phyloP scores from a whole-genome alignment of 1,140 invertebrate genomes.

The Aplysia californica region DNA sequence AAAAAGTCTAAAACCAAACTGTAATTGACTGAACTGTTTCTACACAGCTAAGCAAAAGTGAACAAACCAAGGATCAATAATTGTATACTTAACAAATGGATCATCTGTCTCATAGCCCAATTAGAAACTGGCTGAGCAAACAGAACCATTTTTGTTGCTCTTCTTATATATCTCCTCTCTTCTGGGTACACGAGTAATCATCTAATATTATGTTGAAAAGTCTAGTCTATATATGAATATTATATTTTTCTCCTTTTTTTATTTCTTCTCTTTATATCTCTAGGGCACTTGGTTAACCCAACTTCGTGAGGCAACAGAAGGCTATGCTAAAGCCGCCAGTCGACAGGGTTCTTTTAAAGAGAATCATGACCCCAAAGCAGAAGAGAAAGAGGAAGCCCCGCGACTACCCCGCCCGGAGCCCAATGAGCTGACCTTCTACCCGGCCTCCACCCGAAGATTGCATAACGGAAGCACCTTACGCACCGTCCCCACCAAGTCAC shows the following conservation, averaged over 20 bases:
- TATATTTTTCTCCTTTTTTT: not conserved
- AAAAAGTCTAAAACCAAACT: no score
- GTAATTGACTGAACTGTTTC: no score
- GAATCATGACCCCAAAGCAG: conserved; percentile 29
- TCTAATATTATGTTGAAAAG: not conserved
- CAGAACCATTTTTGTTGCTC: no score
- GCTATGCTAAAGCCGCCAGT: conserved; percentile 65
- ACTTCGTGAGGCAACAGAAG: conserved; percentile 71
- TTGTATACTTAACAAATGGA: no score
- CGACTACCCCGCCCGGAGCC: conserved; percentile 1
- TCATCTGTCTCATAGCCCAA: not conserved
- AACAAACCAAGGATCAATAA: no score
- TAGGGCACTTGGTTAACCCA: conserved; percentile 71
- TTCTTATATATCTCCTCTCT: no score
- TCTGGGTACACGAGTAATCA: not conserved
- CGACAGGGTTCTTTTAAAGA: conserved; percentile 40
- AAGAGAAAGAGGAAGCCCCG: not conserved
- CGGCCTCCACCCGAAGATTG: not conserved
- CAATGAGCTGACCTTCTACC: conserved; percentile 10
- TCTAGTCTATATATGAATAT: not conserved
- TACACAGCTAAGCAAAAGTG: no score
- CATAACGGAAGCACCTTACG: conserved; percentile 6
- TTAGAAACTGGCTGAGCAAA: no score
- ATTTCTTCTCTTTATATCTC: conserved; percentile 31
- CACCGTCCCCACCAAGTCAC: conserved; percentile 37